Percentiles rank a stretch among this genome's conserved stretches.
These are phyloP conservation scores for Cladopsammia gracilis DNA, from an alignment of 64 coral and sea anemone genomes.

Conservation along the genomic window DNA sequence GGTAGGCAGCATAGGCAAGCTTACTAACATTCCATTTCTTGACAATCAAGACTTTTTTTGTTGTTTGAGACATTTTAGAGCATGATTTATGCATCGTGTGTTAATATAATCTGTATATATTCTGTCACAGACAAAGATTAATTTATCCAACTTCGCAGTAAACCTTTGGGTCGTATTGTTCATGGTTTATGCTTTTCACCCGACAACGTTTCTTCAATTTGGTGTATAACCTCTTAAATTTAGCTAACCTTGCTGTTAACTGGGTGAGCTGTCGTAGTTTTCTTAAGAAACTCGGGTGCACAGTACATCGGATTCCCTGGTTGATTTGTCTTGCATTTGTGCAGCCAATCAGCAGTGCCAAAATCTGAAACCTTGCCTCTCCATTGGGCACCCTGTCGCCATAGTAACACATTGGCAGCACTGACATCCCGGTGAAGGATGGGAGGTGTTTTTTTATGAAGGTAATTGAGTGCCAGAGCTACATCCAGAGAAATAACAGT, in stretches of 20 bases:
- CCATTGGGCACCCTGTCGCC: conserved; percentile 35
- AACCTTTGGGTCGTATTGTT: too few relatives aligned
- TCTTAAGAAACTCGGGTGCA: background rate
- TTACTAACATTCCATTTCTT: too few relatives aligned
- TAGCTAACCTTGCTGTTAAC: background rate
- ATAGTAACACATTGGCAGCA: conserved; percentile 57
- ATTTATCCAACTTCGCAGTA: too few relatives aligned
- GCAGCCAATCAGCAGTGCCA: conserved; percentile 41
- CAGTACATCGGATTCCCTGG: conserved; percentile 3
- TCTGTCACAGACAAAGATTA: too few relatives aligned
- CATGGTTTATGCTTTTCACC: too few relatives aligned
- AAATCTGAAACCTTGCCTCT: conserved; percentile 67
- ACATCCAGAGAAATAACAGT: conserved; percentile 47
- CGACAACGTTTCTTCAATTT: too few relatives aligned
- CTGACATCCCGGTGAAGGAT: conserved; percentile 74
- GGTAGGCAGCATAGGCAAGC: too few relatives aligned
- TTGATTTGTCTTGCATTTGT: background rate
- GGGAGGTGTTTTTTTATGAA: conserved; percentile 17
- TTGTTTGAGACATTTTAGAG: too few relatives aligned
- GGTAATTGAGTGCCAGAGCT: conserved; percentile 51
- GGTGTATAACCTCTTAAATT: too few relatives aligned
- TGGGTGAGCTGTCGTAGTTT: background rate
- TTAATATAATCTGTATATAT: too few relatives aligned
- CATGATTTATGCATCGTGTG: too few relatives aligned
- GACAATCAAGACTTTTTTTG: too few relatives aligned